Evolutionary conservation across 2,797 vertebrate genomes (phyloP).

Genomic region (Ctenopoma multispine): DNA sequence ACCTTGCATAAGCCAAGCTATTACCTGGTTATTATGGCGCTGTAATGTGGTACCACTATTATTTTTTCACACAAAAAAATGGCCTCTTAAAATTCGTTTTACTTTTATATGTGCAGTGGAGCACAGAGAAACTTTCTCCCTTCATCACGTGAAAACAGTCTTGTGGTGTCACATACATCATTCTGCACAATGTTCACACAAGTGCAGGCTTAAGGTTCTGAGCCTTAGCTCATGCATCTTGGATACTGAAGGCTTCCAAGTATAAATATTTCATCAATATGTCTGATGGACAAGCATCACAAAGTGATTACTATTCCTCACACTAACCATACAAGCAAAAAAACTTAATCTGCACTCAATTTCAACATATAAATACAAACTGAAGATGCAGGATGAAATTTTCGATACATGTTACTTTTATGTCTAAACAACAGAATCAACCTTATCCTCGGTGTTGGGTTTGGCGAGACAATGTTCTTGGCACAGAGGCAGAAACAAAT

Average conservation of each 20-base stretch:
- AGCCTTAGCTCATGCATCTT: background rate
- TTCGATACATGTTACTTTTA: constrained; percentile 17
- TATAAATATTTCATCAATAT: background rate
- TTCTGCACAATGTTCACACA: background rate
- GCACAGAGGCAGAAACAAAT: constrained; percentile 61
- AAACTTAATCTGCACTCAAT: background rate
- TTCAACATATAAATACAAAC: constrained; percentile 2
- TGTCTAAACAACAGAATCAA: constrained; percentile 20
- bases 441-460: constrained; percentile 31
- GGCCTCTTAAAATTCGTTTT: background rate
- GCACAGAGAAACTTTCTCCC: background rate
- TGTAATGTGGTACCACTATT: no score
- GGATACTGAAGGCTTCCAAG: background rate
- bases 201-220: background rate
- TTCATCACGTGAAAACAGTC: constrained; percentile 4
- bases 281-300: background rate
- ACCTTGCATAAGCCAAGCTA: no score
- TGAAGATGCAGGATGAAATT: background rate
- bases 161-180: constrained; percentile 10
- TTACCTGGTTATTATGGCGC: no score
- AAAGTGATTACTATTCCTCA: constrained; percentile 1
- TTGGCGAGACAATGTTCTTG: constrained; percentile 54
- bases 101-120: background rate
- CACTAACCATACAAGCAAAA: background rate
- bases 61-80: no score